Percentiles rank a stretch among this genome's conserved stretches.
Conservation (phyloP, 1,140 invertebrate species). For the Pararge aegeria region DNA sequence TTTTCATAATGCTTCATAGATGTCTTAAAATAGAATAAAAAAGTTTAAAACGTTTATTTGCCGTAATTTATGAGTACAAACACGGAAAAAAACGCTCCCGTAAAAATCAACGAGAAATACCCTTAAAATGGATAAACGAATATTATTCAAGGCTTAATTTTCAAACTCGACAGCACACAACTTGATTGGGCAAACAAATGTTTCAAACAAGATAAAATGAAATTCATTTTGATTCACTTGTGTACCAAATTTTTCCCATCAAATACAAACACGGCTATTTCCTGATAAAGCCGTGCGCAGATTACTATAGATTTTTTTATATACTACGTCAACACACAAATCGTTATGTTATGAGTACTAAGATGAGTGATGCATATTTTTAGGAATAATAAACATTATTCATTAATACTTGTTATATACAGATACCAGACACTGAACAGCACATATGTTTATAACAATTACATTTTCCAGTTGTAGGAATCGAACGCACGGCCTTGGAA, state of each 20-base stretch:
- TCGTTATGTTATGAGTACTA: too few species aligned
- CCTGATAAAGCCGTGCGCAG: not conserved
- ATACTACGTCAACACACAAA: too few species aligned
- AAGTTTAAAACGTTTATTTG: not conserved
- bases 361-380: too few species aligned
- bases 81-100: not conserved
- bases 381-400: too few species aligned
- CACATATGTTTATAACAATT: too few species aligned
- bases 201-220: not conserved
- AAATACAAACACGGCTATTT: not conserved
- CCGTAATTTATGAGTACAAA: not conserved
- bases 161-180: not conserved
- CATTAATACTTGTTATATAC: too few species aligned
- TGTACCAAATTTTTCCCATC: not conserved
- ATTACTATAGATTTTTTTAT: not conserved
- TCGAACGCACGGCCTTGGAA: too few species aligned
- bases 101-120: not conserved
- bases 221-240: constrained; percentile 3
- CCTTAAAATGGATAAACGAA: not conserved
- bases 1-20: too few species aligned
- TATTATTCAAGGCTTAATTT: constrained; percentile 6
- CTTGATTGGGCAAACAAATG: constrained; percentile 2
- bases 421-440: too few species aligned
- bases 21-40: too few species aligned
- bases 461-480: too few species aligned